Conservation (phyloP, 2,797 vertebrate genomes). For the Gallirallus australis region DNA sequence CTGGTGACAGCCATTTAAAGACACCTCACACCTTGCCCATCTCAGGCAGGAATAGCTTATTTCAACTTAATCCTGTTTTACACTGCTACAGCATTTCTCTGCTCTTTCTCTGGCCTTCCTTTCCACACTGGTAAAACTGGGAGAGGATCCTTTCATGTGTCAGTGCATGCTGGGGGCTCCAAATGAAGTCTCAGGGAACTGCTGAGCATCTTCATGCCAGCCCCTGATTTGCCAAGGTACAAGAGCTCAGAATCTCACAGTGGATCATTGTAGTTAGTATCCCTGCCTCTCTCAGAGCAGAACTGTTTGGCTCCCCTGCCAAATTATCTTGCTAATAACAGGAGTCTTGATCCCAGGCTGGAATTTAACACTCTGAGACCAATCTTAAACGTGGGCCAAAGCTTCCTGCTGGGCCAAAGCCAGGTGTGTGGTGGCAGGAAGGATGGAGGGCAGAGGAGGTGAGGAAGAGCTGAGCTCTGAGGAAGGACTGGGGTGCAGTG, state of each 20-base stretch:
- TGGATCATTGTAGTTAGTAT: no score
- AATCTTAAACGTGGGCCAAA: background rate
- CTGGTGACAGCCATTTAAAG: background rate
- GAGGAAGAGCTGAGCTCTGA: background rate
- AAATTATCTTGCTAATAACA: background rate
- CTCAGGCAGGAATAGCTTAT: background rate
- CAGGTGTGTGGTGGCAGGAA: background rate
- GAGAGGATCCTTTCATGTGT: background rate
- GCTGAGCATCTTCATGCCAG: background rate
- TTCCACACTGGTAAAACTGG: background rate
- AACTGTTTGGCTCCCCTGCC: background rate
- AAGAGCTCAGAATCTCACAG: background rate
- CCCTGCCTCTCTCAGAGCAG: background rate
- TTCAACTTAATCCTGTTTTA: background rate
- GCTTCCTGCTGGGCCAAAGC: background rate
- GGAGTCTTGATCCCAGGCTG: background rate
- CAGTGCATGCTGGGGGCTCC: background rate
- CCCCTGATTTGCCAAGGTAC: background rate
- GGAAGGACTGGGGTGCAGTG: background rate
- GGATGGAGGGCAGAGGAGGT: accelerated
- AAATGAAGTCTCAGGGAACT: background rate
- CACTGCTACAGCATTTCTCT: background rate
- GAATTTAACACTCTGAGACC: slow-evolving; percentile 1
- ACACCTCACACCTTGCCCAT: background rate
- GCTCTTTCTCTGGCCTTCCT: background rate